These are phyloP conservation scores for Cordilura impudica DNA, from an alignment of 2,888 invertebrate species.

Conservation along the genomic window DNA sequence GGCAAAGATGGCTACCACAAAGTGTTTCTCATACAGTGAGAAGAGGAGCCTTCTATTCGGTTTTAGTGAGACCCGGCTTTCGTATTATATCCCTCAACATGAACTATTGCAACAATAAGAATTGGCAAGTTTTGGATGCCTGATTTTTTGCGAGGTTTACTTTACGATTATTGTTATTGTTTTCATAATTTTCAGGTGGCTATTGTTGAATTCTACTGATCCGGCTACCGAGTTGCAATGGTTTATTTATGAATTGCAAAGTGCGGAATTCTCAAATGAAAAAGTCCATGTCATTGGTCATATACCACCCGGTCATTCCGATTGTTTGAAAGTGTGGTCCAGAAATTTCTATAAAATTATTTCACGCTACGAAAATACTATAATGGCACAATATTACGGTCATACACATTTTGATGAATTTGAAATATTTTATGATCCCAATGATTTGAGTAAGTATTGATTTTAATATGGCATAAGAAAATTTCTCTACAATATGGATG, in stretches of 20 bases:
- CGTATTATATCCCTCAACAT: conserved; percentile 95
- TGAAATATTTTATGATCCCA: conserved; percentile 93
- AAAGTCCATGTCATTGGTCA: conserved; percentile 99
- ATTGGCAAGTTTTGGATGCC: conserved; percentile 81
- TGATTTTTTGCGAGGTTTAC: too few species aligned
- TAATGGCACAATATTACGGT: conserved; percentile 94
- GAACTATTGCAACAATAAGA: conserved; percentile 97
- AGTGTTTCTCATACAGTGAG: conserved; percentile 92
- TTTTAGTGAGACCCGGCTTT: conserved; percentile 92
- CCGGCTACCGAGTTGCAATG: conserved; percentile 96
- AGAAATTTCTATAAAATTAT: conserved; percentile 94
- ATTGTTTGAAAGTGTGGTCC: conserved; percentile 97
- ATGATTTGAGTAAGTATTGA: conserved; percentile 85
- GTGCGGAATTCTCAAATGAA: conserved; percentile 94
- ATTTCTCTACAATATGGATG: too few species aligned
- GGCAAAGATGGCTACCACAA: conserved; percentile 94
- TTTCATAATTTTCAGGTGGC: conserved; percentile 82
- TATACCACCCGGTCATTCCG: conserved; percentile 95
- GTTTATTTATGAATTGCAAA: conserved; percentile 95
- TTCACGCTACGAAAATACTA: conserved; percentile 92
- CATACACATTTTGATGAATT: conserved; percentile 97
- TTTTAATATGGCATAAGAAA: not conserved
- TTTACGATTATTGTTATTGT: not conserved
- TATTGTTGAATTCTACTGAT: conserved; percentile 95
- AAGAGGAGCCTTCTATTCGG: conserved; percentile 94